phyloP scores from a whole-genome alignment of 1,140 invertebrate genomes.

The Zaprionus tsacasi region DNA sequence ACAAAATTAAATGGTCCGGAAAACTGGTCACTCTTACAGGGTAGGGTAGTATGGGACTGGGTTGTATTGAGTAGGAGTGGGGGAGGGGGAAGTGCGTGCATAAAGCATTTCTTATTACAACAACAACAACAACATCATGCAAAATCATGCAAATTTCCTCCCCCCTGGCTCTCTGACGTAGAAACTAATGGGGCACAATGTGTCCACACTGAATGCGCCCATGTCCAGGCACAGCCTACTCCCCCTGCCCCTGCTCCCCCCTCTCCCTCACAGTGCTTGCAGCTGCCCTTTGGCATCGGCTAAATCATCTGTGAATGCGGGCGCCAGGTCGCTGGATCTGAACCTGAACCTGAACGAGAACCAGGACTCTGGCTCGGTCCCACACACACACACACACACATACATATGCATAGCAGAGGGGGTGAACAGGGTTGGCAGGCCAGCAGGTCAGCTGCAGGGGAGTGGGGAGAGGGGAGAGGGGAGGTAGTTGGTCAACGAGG shows the following conservation, averaged over 20 bases:
- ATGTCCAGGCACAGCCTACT: conserved; percentile 9
- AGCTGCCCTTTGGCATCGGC: conserved; percentile 79
- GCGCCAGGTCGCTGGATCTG: conserved; percentile 26
- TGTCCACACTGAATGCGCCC: conserved; percentile 62
- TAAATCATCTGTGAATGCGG: conserved; percentile 83
- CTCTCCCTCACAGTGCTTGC: conserved; percentile 4
- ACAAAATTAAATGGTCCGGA: conserved; percentile 76
- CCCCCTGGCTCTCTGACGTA: conserved; percentile 46
- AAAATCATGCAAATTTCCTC: conserved; percentile 76
- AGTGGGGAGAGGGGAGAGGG: not conserved
- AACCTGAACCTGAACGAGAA: conserved; percentile 7
- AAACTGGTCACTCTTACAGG: conserved; percentile 66
- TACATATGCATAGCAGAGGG: not conserved
- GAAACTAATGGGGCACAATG: conserved; percentile 82
- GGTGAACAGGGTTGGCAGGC: not conserved
- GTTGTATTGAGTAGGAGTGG: not conserved
- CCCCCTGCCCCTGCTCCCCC: not conserved
- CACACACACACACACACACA: conserved; percentile 19
- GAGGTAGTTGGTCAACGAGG: conserved; percentile 31
- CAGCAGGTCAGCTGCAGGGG: conserved; percentile 20
- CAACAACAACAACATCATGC: conserved; percentile 42
- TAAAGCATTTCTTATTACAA: conserved; percentile 80
- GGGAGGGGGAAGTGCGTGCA: conserved; percentile 58
- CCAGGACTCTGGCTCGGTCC: not conserved
- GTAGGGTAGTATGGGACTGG: not conserved